phyloP scores from a whole-genome alignment of 2,888 invertebrate genomes.

The Drosophila leonis region DNA sequence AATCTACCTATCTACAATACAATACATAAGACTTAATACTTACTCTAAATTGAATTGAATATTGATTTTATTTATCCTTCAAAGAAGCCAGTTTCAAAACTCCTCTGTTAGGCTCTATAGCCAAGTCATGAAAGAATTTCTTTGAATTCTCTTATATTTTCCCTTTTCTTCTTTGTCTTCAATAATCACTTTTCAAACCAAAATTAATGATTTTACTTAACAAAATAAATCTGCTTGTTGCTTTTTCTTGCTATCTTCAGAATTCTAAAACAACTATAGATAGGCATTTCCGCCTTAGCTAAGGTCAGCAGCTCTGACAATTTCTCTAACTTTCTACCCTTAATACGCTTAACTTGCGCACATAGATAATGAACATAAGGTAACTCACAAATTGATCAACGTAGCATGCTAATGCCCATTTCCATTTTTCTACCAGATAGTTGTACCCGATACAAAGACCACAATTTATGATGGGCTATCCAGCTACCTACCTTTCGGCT shows the following conservation, averaged over 20 bases:
- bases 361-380: constrained; percentile 30
- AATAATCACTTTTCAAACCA: background rate
- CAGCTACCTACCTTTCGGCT: constrained; percentile 53
- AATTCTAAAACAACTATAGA: background rate
- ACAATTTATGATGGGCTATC: constrained; percentile 62
- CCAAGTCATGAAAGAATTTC: too few relatives aligned
- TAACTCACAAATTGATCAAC: constrained; percentile 39
- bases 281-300: constrained; percentile 13
- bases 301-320: background rate
- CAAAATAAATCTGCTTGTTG: background rate
- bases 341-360: constrained; percentile 41
- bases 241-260: background rate
- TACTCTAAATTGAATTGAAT: background rate
- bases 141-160: background rate
- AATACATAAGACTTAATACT: background rate
- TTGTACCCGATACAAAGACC: constrained; percentile 25
- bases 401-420: constrained; percentile 63
- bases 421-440: constrained; percentile 16
- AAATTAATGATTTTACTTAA: constrained; percentile 5
- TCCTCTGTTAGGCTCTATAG: too few relatives aligned
- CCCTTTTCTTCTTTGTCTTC: background rate
- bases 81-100: too few relatives aligned
- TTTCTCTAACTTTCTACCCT: constrained; percentile 38
- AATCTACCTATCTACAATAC: background rate
- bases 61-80: too few relatives aligned